These are phyloP conservation scores for Habropoda laboriosa DNA, from an alignment of 1,140 invertebrate species.

Conservation along the genomic window DNA sequence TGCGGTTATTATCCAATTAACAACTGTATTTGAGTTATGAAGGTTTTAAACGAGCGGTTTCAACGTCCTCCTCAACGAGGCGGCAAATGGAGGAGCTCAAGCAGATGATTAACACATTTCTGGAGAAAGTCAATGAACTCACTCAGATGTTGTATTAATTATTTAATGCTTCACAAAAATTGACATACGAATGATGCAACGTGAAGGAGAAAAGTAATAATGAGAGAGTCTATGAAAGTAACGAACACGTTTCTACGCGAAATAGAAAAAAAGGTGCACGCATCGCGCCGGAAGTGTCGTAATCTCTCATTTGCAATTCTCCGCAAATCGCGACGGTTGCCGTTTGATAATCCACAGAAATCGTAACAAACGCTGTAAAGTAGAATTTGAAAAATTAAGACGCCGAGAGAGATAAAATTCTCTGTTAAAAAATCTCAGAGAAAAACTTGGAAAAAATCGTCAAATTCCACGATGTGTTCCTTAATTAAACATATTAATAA, in stretches of 20 bases:
- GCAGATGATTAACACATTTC: conserved; percentile 51
- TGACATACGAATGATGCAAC: no score
- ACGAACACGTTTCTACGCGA: background rate
- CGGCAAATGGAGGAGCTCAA: conserved; percentile 39
- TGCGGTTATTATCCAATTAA: background rate
- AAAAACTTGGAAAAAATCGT: no score
- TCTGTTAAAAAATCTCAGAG: no score
- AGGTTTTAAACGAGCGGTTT: conserved; percentile 4
- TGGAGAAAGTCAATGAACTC: conserved; percentile 67
- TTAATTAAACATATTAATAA: no score
- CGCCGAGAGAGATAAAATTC: no score
- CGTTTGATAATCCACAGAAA: no score
- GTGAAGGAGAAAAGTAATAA: no score
- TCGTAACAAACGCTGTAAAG: no score
- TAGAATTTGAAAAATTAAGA: no score
- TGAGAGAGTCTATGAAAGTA: no score
- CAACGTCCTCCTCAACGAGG: background rate
- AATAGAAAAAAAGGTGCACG: background rate
- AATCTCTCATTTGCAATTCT: background rate
- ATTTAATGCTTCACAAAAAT: no score
- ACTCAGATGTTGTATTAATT: conserved; percentile 50
- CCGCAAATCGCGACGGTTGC: background rate
- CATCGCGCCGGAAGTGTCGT: background rate
- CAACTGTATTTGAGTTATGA: conserved; percentile 45
- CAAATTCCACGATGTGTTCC: no score